Evolutionary conservation across 2,888 invertebrate genomes (phyloP).

Genomic region (Horisme vitalbata): DNA sequence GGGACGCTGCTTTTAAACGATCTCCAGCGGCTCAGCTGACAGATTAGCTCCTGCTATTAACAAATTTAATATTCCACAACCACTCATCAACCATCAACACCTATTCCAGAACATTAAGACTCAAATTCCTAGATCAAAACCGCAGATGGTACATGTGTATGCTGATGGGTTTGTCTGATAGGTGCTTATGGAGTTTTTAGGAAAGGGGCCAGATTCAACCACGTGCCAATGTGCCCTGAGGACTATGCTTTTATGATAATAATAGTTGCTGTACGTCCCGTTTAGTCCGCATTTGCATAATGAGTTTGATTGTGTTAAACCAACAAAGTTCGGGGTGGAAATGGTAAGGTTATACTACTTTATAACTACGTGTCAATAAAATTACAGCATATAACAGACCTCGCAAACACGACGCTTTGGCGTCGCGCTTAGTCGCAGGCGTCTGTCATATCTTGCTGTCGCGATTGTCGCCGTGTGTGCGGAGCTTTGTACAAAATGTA

Average conservation of each 20-base stretch:
- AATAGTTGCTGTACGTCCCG: constrained; percentile 39
- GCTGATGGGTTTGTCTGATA: constrained; percentile 66
- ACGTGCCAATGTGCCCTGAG: constrained; percentile 64
- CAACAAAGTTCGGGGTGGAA: neutral
- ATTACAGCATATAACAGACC: too few species aligned
- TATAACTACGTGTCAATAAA: too few species aligned
- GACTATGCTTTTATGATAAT: constrained; percentile 37
- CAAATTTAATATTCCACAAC: constrained; percentile 45
- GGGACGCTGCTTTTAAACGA: constrained; percentile 78
- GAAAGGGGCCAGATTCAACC: constrained; percentile 64
- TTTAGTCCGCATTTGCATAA: constrained; percentile 36
- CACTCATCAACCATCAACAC: constrained; percentile 13
- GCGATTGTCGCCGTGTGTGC: too few species aligned
- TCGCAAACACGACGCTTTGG: too few species aligned
- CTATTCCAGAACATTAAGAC: constrained; percentile 32
- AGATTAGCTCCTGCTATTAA: constrained; percentile 74
- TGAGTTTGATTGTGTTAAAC: constrained; percentile 7
- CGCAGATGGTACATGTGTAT: constrained; percentile 35
- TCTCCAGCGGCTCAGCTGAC: constrained; percentile 78
- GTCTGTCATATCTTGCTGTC: too few species aligned
- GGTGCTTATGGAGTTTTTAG: constrained; percentile 75
- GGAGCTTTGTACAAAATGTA: too few species aligned
- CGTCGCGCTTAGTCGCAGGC: too few species aligned
- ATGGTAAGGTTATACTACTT: neutral
- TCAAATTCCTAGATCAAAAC: constrained; percentile 28